Percentiles rank a stretch among this genome's conserved stretches.
phyloP scores from a whole-genome alignment of 2,888 invertebrate species.

The Actias luna region DNA sequence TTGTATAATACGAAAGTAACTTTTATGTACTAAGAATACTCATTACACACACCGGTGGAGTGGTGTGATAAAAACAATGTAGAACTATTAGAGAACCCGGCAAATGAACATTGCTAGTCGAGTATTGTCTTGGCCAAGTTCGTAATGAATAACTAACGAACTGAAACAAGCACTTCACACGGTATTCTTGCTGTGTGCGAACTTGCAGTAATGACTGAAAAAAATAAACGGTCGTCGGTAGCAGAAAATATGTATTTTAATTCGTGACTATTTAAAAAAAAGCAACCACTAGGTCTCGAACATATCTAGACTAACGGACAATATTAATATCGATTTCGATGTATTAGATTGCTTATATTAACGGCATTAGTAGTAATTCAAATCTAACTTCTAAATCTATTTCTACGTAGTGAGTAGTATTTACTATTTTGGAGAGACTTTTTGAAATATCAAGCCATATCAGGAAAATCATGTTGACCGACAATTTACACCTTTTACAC shows the following conservation, averaged over 20 bases:
- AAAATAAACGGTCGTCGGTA: constrained; percentile 11
- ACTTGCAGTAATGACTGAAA: constrained; percentile 24
- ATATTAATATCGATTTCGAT: no score
- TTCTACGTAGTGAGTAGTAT: no score
- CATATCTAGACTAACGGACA: no score
- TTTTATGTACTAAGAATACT: neutral
- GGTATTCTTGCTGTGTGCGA: constrained; percentile 27
- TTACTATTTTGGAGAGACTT: no score
- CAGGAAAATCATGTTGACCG: no score
- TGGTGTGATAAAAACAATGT: constrained; percentile 13
- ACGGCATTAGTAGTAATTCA: no score
- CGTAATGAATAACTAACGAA: constrained; percentile 55
- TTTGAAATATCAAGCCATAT: no score
- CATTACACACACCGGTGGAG: neutral
- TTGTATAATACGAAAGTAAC: neutral
- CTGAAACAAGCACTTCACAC: constrained; percentile 40
- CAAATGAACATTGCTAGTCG: constrained; percentile 38
- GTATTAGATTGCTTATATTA: no score
- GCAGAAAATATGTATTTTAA: neutral
- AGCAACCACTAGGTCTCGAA: no score
- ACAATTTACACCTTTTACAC: no score
- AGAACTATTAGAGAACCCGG: constrained; percentile 20
- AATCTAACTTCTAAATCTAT: no score
- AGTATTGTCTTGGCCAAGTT: constrained; percentile 39
- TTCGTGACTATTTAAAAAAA: neutral